Evolutionary conservation across 1,140 invertebrate genomes (phyloP).

Genomic region (Anagrus nilaparvatae): DNA sequence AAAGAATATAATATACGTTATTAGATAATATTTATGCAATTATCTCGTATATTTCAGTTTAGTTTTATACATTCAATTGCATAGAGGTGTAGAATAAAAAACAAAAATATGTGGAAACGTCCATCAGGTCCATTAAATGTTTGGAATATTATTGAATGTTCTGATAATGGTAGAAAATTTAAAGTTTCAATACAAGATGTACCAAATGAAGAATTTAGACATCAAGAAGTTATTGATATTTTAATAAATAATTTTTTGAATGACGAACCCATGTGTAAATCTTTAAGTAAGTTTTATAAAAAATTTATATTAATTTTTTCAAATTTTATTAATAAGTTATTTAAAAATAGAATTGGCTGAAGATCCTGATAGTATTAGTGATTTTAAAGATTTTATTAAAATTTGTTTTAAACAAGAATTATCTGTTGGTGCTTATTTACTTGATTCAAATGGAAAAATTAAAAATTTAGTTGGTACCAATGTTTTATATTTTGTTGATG

Average conservation of each 20-base stretch:
- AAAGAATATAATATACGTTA: too few relatives aligned
- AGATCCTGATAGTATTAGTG: conserved; percentile 18
- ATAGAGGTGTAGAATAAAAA: too few relatives aligned
- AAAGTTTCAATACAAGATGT: conserved; percentile 32
- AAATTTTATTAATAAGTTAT: too few relatives aligned
- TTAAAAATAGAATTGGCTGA: too few relatives aligned
- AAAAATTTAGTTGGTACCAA: conserved; percentile 27
- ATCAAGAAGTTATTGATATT: conserved; percentile 25
- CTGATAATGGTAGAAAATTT: conserved; percentile 1
- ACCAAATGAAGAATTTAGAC: conserved; percentile 30
- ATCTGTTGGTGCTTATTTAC: conserved; percentile 24
- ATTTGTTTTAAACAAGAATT: conserved; percentile 22
- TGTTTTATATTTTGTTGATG: conserved; percentile 19
- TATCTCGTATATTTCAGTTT: too few relatives aligned
- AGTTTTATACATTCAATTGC: too few relatives aligned
- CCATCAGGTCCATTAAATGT: conserved; percentile 11
- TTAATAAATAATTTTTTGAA: conserved; percentile 27
- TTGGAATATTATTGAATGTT: conserved; percentile 14
- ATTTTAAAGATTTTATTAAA: conserved; percentile 20
- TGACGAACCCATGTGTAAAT: conserved; percentile 26
- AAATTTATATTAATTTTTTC: too few relatives aligned
- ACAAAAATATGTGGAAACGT: too few relatives aligned
- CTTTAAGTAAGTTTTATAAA: conserved; percentile 20
- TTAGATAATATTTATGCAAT: too few relatives aligned
- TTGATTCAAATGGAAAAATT: conserved; percentile 22